Conservation (phyloP, 2,888 invertebrate genomes). For the Eupithecia subumbrata region DNA sequence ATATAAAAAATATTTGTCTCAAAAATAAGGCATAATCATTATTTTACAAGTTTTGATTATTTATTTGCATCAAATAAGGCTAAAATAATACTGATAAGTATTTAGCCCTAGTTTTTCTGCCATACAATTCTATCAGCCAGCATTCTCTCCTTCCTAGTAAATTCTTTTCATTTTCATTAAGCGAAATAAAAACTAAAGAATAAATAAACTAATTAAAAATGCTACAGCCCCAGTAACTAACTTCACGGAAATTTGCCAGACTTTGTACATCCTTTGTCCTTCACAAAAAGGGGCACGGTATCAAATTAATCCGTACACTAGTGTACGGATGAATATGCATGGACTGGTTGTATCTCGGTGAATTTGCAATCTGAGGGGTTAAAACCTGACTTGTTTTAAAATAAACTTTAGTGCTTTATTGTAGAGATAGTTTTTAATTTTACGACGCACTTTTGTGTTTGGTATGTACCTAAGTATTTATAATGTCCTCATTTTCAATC, state of each 20-base stretch:
- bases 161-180: background rate
- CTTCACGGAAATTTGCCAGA: conserved; percentile 5
- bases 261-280: conserved; percentile 10
- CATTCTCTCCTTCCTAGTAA: background rate
- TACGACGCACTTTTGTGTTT: background rate
- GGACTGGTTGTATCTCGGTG: background rate
- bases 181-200: background rate
- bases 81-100: no score
- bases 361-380: background rate
- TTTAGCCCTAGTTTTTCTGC: no score
- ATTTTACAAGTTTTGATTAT: background rate
- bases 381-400: background rate
- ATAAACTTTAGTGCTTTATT: background rate
- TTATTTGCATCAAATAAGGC: no score
- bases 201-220: conserved; percentile 1
- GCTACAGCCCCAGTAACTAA: conserved; percentile 9
- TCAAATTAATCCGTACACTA: conserved; percentile 12
- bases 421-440: background rate
- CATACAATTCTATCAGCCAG: no score
- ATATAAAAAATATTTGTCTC: no score
- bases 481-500: background rate
- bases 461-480: background rate
- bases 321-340: conserved; percentile 16
- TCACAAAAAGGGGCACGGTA: conserved; percentile 10
- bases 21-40: no score